phyloP scores from a whole-genome alignment of 2,888 invertebrate species.

The Mesorhabditis spiculigera region DNA sequence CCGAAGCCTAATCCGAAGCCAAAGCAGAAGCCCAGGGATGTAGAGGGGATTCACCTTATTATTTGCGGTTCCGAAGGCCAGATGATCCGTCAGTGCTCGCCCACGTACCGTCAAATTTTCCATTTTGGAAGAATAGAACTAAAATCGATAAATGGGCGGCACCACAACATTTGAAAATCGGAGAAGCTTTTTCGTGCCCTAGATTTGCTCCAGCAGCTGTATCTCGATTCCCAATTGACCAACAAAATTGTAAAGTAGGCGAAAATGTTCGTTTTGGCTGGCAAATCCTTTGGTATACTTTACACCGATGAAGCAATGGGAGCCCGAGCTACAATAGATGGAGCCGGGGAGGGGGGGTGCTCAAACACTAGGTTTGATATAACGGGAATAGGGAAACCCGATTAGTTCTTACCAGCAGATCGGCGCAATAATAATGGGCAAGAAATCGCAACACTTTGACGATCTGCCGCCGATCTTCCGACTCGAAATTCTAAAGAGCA shows the following conservation, averaged over 20 bases:
- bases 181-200: too few relatives aligned
- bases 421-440: conserved; percentile 73
- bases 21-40: too few relatives aligned
- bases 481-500: conserved; percentile 66
- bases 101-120: conserved; percentile 70
- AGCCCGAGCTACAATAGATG: too few relatives aligned
- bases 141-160: not conserved
- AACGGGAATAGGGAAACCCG: not conserved
- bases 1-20: too few relatives aligned
- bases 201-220: too few relatives aligned
- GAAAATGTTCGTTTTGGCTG: too few relatives aligned
- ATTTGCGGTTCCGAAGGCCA: conserved; percentile 70
- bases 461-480: conserved; percentile 72
- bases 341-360: too few relatives aligned
- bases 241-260: too few relatives aligned
- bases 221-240: too few relatives aligned
- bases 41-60: not conserved
- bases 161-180: too few relatives aligned
- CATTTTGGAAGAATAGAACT: conserved; percentile 75
- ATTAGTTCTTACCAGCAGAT: conserved; percentile 64
- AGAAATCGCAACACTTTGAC: conserved; percentile 74
- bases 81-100: conserved; percentile 72
- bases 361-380: not conserved
- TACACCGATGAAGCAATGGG: too few relatives aligned
- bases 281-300: too few relatives aligned